Evolutionary conservation across 2,888 invertebrate species (phyloP), one percentile per base, ranked within the genome.

Genomic region (Lypha dubia): DNA sequence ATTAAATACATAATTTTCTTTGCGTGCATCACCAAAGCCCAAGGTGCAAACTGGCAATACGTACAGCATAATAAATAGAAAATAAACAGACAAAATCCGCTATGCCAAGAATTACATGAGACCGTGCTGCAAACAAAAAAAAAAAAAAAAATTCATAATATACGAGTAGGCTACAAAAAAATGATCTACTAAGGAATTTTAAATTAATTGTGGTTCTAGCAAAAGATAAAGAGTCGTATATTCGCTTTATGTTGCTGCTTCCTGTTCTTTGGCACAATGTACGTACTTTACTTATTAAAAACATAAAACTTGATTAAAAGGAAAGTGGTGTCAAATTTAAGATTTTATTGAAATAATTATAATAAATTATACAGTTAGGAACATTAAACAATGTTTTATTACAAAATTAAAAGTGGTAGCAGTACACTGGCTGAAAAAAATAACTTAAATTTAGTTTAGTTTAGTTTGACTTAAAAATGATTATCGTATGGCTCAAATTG

Each of bases 381-480:
- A 38, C 13, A 38, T 35, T 15, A 60, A n/a, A 38, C 13, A 51
- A 51, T 24, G 24, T 28, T 32, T 28, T 35, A 60, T 60, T 60
- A 32, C 8, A 58, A 9, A n/a, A n/a, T n/a, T 44, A 22, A 67
- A 13, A 87, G 89, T 89, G 89, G 90, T 28, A 28, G 28, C 5
- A 28, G 28, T 28, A 28, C 28, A 28, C 28, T 28, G 28, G 28
- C 3, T n/a, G n/a, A n/a, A n/a, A n/a, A n/a, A n/a, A n/a, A n/a
- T n/a, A n/a, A n/a, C n/a, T n/a, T n/a, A n/a, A n/a, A n/a, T n/a
- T n/a, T n/a, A n/a, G n/a, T n/a, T n/a, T n/a, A n/a, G n/a, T n/a
- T n/a, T n/a, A n/a, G n/a, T n/a, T n/a, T n/a, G n/a, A n/a, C n/a
- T n/a, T n/a, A n/a, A n/a, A n/a, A n/a, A n/a, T n/a, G n/a, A n/a